Base-by-base conservation (phyloP, 2,888 invertebrate species). In the Ophion costatus region DNA sequence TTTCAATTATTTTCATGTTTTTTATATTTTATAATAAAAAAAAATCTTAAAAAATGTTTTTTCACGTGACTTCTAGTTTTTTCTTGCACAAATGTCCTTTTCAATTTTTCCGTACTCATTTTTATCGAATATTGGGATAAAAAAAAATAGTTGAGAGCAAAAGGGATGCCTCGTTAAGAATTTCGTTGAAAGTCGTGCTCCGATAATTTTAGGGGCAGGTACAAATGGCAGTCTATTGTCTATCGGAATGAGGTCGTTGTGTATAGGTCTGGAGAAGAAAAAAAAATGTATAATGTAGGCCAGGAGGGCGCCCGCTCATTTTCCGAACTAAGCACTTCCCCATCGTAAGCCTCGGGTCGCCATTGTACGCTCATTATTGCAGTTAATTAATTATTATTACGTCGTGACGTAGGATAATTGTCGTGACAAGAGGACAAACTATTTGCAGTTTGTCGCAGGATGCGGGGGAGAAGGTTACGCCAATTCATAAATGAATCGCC, bases 361-460 rank as follows among this genome's bases (percentile, higher is more conserved):
- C 90, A 93, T 93, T 93, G 93, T 93, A 90, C 92, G 90, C 89
- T 92, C 91, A 93, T 93, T 93, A 93, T 88, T 89, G 88, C 88
- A 89, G 90, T 92, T 93, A 91, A 92, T 92, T 92, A 93, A 93
- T 93, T 91, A 92, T 92, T 92, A 92, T 90, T 91, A 91, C 88
- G 91, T 88, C 87, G 88, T 91, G 91, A 92, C 90, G 90, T 91
- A 88, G 88, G 70, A 83, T 92, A 92, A 93, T 93, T 92, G 92
- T 84, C 83, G 88, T 80, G 14, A 90, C 90, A 91, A 92, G 92
- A 92, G 92, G 89, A 90, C 89, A 90, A 89, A 89, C 91, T 89
- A 90, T 90, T 89, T 90, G 90, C 91, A 81, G 75, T 80, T 85
- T 78, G 82, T 82, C 77, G 80, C 87, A 92, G 93, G 91, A 93